Percentiles rank a stretch among this genome's conserved stretches.
Conservation (phyloP, 1,140 invertebrate genomes). For the Harpegnathos saltator region DNA sequence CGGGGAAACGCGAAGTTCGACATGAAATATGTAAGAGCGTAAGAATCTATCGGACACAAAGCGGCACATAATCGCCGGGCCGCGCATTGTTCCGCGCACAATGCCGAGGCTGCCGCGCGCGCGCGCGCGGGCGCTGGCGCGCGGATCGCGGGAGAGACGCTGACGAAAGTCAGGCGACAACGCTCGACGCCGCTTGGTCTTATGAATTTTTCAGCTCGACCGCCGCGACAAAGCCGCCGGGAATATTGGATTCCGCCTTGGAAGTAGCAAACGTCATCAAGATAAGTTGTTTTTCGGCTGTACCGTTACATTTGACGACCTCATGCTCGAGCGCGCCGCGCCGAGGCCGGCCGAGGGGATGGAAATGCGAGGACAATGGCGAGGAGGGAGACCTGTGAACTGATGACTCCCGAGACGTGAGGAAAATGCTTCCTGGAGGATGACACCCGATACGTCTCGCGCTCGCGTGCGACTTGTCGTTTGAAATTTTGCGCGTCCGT, state of each 20-base stretch:
- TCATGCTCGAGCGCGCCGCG: too few species aligned
- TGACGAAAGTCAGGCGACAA: conserved; percentile 63
- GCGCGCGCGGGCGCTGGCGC: too few species aligned
- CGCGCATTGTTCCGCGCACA: conserved; percentile 67
- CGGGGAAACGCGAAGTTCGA: conserved; percentile 41
- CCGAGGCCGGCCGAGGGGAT: too few species aligned
- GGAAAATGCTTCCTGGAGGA: too few species aligned
- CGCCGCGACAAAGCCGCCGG: conserved; percentile 47
- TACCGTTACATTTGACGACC: not conserved
- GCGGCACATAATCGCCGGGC: conserved; percentile 62
- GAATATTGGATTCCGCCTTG: conserved; percentile 25
- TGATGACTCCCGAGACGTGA: too few species aligned
- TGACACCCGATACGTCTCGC: too few species aligned
- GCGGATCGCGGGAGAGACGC: conserved; percentile 49
- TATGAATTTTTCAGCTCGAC: conserved; percentile 67
- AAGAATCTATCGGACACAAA: conserved; percentile 57
- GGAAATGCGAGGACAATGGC: not conserved
- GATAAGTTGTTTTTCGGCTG: conserved; percentile 21
- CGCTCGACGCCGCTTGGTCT: conserved; percentile 39
- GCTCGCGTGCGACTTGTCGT: too few species aligned
- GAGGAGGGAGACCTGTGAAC: not conserved
- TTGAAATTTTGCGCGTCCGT: too few species aligned
- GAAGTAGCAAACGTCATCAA: conserved; percentile 43
- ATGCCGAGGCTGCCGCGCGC: conserved; percentile 47
- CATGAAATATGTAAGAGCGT: conserved; percentile 71